Conservation (phyloP, 2,113 vertebrate species). For the Xyrauchen texanus region DNA sequence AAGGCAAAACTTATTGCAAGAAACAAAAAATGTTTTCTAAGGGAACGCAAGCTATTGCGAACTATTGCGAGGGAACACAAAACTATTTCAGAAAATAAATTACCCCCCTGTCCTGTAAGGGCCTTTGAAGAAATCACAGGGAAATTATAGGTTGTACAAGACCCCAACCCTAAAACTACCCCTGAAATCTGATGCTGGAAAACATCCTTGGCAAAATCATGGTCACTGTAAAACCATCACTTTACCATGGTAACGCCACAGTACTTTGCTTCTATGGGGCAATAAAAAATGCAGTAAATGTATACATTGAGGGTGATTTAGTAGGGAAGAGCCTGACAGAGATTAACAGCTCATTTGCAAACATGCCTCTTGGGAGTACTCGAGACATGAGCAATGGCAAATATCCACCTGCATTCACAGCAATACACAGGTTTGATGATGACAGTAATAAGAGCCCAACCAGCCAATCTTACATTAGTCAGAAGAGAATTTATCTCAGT, state of each 20-base stretch:
- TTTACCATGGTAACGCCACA: neutral
- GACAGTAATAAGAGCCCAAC: neutral
- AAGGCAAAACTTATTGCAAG: no score
- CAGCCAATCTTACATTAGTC: conserved; percentile 18
- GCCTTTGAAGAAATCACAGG: no score
- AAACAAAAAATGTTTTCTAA: no score
- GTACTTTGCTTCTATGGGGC: no score
- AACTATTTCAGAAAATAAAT: no score
- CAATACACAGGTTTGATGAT: neutral
- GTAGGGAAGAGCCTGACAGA: conserved; percentile 19
- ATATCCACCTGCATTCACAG: neutral
- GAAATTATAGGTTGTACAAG: no score
- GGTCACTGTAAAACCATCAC: neutral
- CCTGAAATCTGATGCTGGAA: neutral
- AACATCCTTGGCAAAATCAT: no score
- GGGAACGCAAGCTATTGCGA: no score
- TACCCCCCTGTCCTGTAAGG: no score
- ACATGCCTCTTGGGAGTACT: neutral
- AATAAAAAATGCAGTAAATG: neutral
- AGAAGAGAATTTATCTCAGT: conserved; percentile 38
- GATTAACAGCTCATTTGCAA: conserved; percentile 42
- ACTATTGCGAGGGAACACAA: no score
- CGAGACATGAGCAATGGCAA: neutral
- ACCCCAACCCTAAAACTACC: no score
- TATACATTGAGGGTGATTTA: conserved; percentile 46